Conservation (phyloP, 2,888 invertebrate species). For the Salticus scenicus region DNA sequence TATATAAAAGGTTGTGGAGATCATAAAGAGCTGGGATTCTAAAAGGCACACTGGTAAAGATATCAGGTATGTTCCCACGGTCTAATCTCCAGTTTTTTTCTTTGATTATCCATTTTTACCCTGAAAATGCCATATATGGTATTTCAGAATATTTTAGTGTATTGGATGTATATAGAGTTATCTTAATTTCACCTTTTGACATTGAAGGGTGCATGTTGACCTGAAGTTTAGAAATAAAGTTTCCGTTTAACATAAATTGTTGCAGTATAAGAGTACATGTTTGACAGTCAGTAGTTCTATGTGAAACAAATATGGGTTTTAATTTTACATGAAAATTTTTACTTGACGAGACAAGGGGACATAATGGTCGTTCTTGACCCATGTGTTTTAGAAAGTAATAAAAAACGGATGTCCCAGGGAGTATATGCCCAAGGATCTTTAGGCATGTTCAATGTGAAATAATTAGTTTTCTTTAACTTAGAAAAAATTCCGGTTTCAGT, state of each 20-base stretch:
- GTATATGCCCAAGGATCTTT: no score
- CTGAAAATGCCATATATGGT: not conserved
- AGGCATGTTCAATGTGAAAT: no score
- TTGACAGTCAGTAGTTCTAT: no score
- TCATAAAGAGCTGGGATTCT: slow-evolving; percentile 2
- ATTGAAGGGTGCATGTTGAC: slow-evolving; percentile 41
- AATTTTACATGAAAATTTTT: no score
- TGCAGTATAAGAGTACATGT: no score
- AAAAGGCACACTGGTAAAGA: slow-evolving; percentile 2
- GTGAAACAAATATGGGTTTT: no score
- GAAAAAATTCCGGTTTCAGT: no score
- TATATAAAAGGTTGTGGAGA: slow-evolving; percentile 29
- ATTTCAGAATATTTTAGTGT: not conserved
- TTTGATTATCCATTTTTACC: not conserved
- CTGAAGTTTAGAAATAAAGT: slow-evolving; percentile 18
- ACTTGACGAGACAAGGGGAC: no score
- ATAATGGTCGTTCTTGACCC: no score
- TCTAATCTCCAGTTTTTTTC: not conserved
- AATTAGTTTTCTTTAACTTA: no score
- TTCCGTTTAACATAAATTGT: not conserved
- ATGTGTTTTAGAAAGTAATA: no score
- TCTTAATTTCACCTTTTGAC: slow-evolving; percentile 62
- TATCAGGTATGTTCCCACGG: not conserved
- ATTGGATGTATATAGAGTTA: not conserved
- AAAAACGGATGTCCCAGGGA: no score